Percentiles rank a stretch among this genome's conserved stretches.
phyloP scores from a whole-genome alignment of 2,888 invertebrate genomes.

The Drosophila kuntzei region DNA sequence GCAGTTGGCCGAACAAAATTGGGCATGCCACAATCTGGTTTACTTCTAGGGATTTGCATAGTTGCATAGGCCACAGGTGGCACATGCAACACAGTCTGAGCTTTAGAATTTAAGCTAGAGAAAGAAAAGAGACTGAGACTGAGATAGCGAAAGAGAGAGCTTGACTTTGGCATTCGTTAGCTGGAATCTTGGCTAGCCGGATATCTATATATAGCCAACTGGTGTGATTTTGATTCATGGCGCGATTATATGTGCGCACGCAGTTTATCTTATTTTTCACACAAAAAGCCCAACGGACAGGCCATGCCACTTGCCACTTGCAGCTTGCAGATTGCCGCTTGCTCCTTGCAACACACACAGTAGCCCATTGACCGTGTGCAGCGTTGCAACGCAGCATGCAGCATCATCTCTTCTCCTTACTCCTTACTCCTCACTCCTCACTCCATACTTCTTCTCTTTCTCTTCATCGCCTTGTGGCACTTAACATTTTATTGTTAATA shows the following conservation, averaged over 20 bases:
- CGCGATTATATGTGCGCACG: slow-evolving; percentile 84
- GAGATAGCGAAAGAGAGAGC: background rate
- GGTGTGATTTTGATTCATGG: slow-evolving; percentile 84
- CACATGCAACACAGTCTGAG: slow-evolving; percentile 9
- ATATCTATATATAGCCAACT: slow-evolving; percentile 79
- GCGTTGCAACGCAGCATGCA: slow-evolving; percentile 40
- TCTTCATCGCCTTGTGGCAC: slow-evolving; percentile 66
- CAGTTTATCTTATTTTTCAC: slow-evolving; percentile 83
- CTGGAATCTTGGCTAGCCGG: slow-evolving; percentile 65
- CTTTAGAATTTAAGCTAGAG: background rate
- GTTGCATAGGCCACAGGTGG: slow-evolving; percentile 52
- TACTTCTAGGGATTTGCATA: slow-evolving; percentile 60
- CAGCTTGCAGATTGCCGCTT: slow-evolving; percentile 11
- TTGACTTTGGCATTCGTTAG: slow-evolving; percentile 61
- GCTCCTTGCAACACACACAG: slow-evolving; percentile 50
- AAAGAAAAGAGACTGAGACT: background rate
- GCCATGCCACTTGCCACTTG: slow-evolving; percentile 36
- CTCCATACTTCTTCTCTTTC: slow-evolving; percentile 2
- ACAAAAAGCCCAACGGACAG: slow-evolving; percentile 67
- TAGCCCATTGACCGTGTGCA: slow-evolving; percentile 39
- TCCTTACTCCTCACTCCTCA: background rate
- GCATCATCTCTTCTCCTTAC: slow-evolving; percentile 15
- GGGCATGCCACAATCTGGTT: slow-evolving; percentile 61
- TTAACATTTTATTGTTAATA: slow-evolving; percentile 82
- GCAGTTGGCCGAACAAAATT: slow-evolving; percentile 61